Evolutionary conservation across 1,140 invertebrate genomes (phyloP).

Genomic region (Leptinotarsa undecemlineata): DNA sequence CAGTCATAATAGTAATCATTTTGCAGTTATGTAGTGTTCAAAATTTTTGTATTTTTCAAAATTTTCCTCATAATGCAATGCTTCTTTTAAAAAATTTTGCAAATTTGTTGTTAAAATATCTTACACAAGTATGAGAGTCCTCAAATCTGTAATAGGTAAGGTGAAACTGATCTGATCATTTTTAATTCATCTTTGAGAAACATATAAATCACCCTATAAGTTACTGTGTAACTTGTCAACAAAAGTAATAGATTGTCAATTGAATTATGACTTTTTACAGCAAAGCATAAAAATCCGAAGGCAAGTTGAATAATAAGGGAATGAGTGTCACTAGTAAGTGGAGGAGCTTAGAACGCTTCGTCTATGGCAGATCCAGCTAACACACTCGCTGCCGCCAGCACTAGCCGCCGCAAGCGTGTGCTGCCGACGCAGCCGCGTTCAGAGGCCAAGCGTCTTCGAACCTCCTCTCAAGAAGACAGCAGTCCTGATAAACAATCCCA

Average conservation of each 20-base stretch:
- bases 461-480: conserved; percentile 36
- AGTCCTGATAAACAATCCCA: background rate
- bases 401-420: conserved; percentile 55
- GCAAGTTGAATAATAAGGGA: conserved; percentile 49
- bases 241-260: background rate
- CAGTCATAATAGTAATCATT: too few species aligned
- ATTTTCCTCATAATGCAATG: too few species aligned
- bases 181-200: too few species aligned
- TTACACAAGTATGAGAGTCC: too few species aligned
- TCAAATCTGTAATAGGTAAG: too few species aligned
- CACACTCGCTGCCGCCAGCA: conserved; percentile 53
- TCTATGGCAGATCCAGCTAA: conserved; percentile 58
- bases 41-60: too few species aligned
- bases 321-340: conserved; percentile 54
- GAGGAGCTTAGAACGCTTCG: conserved; percentile 53
- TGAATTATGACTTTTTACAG: conserved; percentile 12
- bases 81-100: too few species aligned
- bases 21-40: too few species aligned
- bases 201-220: too few species aligned
- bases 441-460: conserved; percentile 49
- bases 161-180: too few species aligned
- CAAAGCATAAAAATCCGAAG: conserved; percentile 11
- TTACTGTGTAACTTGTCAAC: too few species aligned
- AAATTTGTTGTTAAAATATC: too few species aligned
- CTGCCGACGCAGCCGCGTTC: conserved; percentile 50